Conservation (phyloP, 2,797 vertebrate genomes). For the Masticophis lateralis region DNA sequence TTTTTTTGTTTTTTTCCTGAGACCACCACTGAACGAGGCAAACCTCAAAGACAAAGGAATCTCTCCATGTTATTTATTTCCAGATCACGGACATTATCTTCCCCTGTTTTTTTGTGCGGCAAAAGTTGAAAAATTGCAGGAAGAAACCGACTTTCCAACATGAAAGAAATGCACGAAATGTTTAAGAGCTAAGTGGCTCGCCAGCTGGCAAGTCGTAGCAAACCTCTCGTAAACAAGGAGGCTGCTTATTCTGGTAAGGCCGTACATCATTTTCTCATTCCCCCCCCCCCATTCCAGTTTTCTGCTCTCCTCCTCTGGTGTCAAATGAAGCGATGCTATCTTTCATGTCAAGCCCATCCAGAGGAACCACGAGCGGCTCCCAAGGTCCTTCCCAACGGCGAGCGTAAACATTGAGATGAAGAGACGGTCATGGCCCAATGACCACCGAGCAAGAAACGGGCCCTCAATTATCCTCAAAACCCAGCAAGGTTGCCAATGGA, state of each 20-base stretch:
- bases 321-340: constrained; percentile 22
- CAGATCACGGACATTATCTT: not conserved
- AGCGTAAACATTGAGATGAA: constrained; percentile 8
- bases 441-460: not conserved
- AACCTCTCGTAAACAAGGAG: not conserved
- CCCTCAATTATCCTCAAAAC: not conserved
- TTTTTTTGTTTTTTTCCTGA: too few species aligned
- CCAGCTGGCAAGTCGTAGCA: not conserved
- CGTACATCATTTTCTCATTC: not conserved
- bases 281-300: not conserved
- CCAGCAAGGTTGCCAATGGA: constrained; percentile 35
- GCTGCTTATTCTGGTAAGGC: not conserved
- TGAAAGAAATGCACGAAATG: constrained; percentile 36
- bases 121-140: not conserved
- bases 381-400: constrained; percentile 3
- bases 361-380: constrained; percentile 29
- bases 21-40: not conserved
- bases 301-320: constrained; percentile 7
- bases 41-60: not conserved
- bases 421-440: not conserved
- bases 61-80: not conserved
- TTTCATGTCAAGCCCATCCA: constrained; percentile 53
- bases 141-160: constrained; percentile 35
- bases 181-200: constrained; percentile 8
- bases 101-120: not conserved